Base-by-base conservation (phyloP, 35 echinoderm and acorn worm genomes). In the Acanthaster planci region DNA sequence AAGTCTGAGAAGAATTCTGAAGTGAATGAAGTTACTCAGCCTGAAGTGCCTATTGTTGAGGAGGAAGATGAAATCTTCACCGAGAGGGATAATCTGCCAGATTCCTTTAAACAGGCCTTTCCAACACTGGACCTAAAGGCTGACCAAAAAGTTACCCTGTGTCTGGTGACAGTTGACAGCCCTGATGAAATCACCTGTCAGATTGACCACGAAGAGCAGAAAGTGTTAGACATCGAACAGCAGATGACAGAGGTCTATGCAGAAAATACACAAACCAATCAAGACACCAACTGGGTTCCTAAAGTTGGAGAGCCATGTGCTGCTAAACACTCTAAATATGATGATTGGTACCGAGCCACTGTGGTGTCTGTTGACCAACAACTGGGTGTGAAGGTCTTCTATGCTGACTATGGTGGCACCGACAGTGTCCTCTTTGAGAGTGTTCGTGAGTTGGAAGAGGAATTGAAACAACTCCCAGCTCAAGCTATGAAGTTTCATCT, bases 191-290 rank as follows among this genome's bases (percentile, higher is more conserved):
- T 77, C 39, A 29, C 84, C 72, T 77, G 68, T 38, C 84, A 86
- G 84, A 76, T 76, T 15, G 79, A 40, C 36, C 54, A 83, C 0
- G 80, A 83, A 29, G 87, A 89, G 52, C 79, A 80, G 29, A 78
- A 82, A 15, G 78, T 60, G 16, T 44, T 67, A 31, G 78, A 81
- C 79, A 78, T 58, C 27, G 78, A 89, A 38, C 77, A 89, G 39
- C 18, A 39, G 26, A 81, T 81, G 35, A 37, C n/a, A 39, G 58
- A 81, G 64, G 53, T 64, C 51, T 60, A 81, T n/a, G 51, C 27
- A 51, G 77, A 79, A 17, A 37, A 8, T 9, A 68, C 32, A 35
- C 4, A 68, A 35, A 4, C 60, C 60, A 3, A 7, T 23, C 29
- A 42, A 26, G 37, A 38, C 17, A 37, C 12, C 31, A 79, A 19